These are phyloP conservation scores for Tridacna crocea DNA, from an alignment of 2,888 invertebrate genomes.

Conservation along the genomic window DNA sequence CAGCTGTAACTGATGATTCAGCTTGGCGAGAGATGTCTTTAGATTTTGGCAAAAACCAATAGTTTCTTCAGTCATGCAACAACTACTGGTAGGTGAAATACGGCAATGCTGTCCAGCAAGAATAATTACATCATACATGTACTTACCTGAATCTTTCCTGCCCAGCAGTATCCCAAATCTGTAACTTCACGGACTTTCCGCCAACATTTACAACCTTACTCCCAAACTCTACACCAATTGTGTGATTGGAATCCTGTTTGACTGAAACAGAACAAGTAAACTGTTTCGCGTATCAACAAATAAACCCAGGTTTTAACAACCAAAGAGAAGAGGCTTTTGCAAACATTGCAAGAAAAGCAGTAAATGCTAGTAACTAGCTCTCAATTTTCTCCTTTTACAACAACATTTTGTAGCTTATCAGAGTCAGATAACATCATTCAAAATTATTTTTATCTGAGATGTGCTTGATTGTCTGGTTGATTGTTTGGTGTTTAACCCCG, in stretches of 20 bases:
- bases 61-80: too few relatives aligned
- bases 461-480: background rate
- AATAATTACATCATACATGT: background rate
- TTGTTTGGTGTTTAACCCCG: background rate
- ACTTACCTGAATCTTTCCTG: conserved; percentile 83
- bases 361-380: background rate
- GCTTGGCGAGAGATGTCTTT: too few relatives aligned
- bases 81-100: too few relatives aligned
- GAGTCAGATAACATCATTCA: too few relatives aligned
- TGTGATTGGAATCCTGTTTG: conserved; percentile 93
- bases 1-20: too few relatives aligned
- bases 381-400: background rate
- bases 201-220: conserved; percentile 93
- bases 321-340: too few relatives aligned
- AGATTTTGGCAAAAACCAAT: too few relatives aligned
- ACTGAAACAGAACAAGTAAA: conserved; percentile 86
- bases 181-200: conserved; percentile 92
- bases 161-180: conserved; percentile 86
- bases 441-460: too few relatives aligned
- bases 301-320: background rate
- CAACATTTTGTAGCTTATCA: background rate
- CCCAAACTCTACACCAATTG: conserved; percentile 95
- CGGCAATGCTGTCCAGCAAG: background rate
- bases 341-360: background rate
- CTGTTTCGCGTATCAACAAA: background rate